Percentiles rank a stretch among this genome's conserved stretches.
Evolutionary conservation across 2,888 invertebrate genomes (phyloP).

Genomic region (Nebria salina): DNA sequence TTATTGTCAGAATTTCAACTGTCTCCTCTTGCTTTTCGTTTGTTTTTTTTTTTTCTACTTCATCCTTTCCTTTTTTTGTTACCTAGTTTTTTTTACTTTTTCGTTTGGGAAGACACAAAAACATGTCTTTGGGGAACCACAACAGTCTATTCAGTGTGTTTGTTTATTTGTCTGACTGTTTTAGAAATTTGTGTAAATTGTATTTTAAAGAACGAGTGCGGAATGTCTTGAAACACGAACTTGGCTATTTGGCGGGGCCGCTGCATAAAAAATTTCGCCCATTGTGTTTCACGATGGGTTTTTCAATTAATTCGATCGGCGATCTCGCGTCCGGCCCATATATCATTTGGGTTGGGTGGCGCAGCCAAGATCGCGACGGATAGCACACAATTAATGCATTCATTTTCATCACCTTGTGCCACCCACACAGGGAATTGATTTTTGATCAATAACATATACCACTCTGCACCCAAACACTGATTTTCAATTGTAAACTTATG

Average conservation of each 20-base stretch:
- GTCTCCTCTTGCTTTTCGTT: conserved; percentile 38
- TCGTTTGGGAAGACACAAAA: conserved; percentile 44
- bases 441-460: too few relatives aligned
- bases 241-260: conserved; percentile 1
- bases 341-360: not conserved
- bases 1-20: conserved; percentile 62
- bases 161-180: conserved; percentile 47
- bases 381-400: not conserved
- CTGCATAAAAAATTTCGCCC: conserved; percentile 35
- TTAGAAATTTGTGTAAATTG: conserved; percentile 48
- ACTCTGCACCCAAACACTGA: too few relatives aligned
- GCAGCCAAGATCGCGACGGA: not conserved
- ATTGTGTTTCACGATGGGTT: conserved; percentile 41
- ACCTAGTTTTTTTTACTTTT: not conserved
- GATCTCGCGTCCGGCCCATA: not conserved
- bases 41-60: conserved; percentile 9
- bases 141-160: conserved; percentile 31
- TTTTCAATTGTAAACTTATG: too few relatives aligned
- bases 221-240: not conserved
- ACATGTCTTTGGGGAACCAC: conserved; percentile 46
- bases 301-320: conserved; percentile 36
- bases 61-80: not conserved
- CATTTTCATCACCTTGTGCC: not conserved
- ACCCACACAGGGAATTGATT: not conserved
- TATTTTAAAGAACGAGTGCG: conserved; percentile 38